Base-by-base conservation (phyloP, 1,140 invertebrate species). In the Brachionus asplanchnoidis region DNA sequence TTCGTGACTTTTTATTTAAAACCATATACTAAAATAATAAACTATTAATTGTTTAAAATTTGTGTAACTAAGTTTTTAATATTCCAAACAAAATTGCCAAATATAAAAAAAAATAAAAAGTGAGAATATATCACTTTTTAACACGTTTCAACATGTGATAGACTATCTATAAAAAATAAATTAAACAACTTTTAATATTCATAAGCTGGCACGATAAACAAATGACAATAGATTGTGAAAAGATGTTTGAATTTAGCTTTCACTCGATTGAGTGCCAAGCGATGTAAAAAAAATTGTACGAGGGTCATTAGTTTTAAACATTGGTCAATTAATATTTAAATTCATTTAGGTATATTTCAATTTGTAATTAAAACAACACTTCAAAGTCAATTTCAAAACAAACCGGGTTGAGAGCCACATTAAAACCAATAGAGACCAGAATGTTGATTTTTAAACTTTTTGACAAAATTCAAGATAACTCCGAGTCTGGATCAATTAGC, bases 361-460 rank as follows among this genome's bases (percentile, higher is more conserved):
- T 68, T 68, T 68, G 28, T 14, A 73, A 73, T 40, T 40, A 44
- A 40, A 73, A 73, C 68, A 73, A 73, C 68, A 73, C 68, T 73
- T 73, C 68, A 73, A 73, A 73, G 68, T 46, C 7, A 42, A 36
- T 17, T 73, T 73, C 26, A 68, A 68, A 68, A 68, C 66, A 68
- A 68, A 68, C 17, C 26, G 66, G 26, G 66, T 68, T 68, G 66
- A 68, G 32, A 68, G 32, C 11, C 5, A 32, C 23, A 32, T 68
- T 68, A 68, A 68, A 68, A 28, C 14, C 26, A 68, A 32, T 32
- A 68, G 32, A 68, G 26, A 32, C 32, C 32, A 32, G 12, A 14
- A 68, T 32, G 12, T 66, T 66, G 12, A 4, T 23, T 66, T 26
- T 68, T 14, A 20, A 28, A 68, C 66, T 14, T 32, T 68, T 68